Conservation (phyloP, 2,888 invertebrate genomes). For the Thymelicus acteon region DNA sequence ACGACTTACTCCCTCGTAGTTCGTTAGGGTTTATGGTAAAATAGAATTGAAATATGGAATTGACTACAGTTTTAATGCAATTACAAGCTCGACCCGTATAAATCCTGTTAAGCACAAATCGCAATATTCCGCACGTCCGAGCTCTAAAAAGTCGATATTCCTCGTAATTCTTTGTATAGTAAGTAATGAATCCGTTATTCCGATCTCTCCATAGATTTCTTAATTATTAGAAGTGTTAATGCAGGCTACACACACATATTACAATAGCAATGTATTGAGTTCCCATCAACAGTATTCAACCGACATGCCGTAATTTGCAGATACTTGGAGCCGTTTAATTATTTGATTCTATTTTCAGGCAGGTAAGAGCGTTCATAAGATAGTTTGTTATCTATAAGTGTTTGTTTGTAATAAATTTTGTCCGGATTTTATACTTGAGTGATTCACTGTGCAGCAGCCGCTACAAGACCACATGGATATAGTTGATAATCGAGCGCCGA, state of each 20-base stretch:
- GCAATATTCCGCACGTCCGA: constrained; percentile 48
- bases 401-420: constrained; percentile 55
- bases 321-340: constrained; percentile 79
- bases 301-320: constrained; percentile 82
- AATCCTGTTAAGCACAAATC: constrained; percentile 4
- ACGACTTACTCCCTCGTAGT: constrained; percentile 11
- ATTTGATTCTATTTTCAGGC: constrained; percentile 71
- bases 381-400: constrained; percentile 48
- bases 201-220: constrained; percentile 80
- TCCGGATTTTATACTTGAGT: constrained; percentile 80
- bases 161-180: constrained; percentile 76
- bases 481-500: constrained; percentile 63
- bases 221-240: constrained; percentile 70
- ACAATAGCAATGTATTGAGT: constrained; percentile 83
- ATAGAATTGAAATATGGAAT: constrained; percentile 66
- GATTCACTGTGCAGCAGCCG: constrained; percentile 75
- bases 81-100: constrained; percentile 8
- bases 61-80: constrained; percentile 50
- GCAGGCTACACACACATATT: constrained; percentile 83
- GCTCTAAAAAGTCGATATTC: constrained; percentile 66
- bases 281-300: constrained; percentile 79
- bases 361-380: constrained; percentile 57
- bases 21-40: background rate
- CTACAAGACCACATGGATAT: constrained; percentile 81
- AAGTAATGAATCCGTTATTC: constrained; percentile 82